Percentiles rank a stretch among this genome's conserved stretches.
phyloP scores from a whole-genome alignment of 2,888 invertebrate genomes.

The Choreutis nemorana region DNA sequence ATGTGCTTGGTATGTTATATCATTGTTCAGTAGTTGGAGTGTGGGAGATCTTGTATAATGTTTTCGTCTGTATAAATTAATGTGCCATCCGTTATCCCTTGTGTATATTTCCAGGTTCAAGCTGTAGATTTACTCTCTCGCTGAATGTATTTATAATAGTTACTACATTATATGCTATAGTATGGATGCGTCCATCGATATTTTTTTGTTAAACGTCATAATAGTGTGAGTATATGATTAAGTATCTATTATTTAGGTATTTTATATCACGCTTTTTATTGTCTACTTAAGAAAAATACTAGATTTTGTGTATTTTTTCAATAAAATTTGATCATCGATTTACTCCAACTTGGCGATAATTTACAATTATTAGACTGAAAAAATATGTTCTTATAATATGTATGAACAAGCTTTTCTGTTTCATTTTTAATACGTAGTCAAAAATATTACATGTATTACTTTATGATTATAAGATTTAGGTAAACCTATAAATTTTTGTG shows the following conservation, averaged over 20 bases:
- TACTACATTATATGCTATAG: slow-evolving; percentile 17
- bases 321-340: no score
- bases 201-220: slow-evolving; percentile 21
- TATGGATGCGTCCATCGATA: slow-evolving; percentile 44
- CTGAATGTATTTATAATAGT: no score
- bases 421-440: no score
- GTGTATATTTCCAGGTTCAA: slow-evolving; percentile 43
- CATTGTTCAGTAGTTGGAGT: slow-evolving; percentile 21
- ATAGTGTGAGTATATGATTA: no score
- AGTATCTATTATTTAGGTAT: slow-evolving; percentile 13
- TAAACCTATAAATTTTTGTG: no score
- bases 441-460: no score
- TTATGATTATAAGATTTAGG: no score
- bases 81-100: slow-evolving; percentile 57
- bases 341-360: no score
- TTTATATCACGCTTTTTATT: slow-evolving; percentile 7
- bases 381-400: no score
- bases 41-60: slow-evolving; percentile 30
- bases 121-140: slow-evolving; percentile 20
- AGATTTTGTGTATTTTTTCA: no score
- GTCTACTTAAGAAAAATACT: neutral
- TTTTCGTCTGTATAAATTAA: slow-evolving; percentile 39
- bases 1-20: slow-evolving; percentile 22
- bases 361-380: no score
- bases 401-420: no score